Conservation (phyloP, 2,888 invertebrate genomes). For the Lasioglossum oenotherae region DNA sequence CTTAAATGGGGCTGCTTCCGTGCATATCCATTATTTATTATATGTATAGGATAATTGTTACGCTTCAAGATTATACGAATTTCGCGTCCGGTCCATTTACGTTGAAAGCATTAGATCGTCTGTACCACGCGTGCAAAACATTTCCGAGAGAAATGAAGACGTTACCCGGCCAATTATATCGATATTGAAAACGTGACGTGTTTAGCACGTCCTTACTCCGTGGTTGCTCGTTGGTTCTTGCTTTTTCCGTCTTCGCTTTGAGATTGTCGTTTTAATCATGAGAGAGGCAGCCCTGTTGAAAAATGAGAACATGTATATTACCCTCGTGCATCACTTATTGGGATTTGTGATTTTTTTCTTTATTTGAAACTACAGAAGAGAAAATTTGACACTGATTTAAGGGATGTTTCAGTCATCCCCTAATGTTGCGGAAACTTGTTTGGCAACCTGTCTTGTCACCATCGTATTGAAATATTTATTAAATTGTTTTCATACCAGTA, state of each 20-base stretch:
- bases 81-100: not conserved
- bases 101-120: not conserved
- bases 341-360: not conserved
- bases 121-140: too few relatives aligned
- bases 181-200: not conserved
- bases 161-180: not conserved
- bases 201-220: not conserved
- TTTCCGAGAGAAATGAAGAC: not conserved
- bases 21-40: conserved; percentile 49
- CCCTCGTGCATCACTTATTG: not conserved
- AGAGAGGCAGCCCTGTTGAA: not conserved
- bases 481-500: not conserved
- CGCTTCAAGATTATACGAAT: conserved; percentile 10
- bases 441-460: not conserved
- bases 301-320: not conserved
- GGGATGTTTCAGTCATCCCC: not conserved
- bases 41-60: not conserved
- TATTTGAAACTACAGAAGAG: not conserved
- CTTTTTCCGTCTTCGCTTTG: not conserved
- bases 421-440: not conserved
- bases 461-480: not conserved
- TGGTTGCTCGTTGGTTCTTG: not conserved
- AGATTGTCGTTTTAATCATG: not conserved
- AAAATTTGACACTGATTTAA: not conserved
- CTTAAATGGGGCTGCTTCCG: conserved; percentile 61